These are phyloP conservation scores for Drosophila parabipectinata DNA, from an alignment of 1,140 invertebrate genomes.

Conservation along the genomic window DNA sequence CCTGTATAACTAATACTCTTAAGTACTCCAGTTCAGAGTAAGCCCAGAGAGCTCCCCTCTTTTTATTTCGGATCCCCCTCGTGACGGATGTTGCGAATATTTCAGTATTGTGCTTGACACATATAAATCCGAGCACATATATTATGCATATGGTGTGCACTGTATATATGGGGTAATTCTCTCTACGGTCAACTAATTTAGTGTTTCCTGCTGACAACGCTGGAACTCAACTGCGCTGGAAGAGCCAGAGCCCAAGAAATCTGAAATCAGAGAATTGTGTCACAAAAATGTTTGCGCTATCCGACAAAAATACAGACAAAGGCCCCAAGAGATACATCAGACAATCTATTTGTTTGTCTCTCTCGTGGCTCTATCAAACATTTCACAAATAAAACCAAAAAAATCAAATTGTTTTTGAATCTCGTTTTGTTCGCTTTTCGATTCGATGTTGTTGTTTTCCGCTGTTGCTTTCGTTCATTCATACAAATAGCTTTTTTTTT, in stretches of 20 bases:
- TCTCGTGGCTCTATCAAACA: slow-evolving; percentile 47
- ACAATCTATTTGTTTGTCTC: slow-evolving; percentile 39
- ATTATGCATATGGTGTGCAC: slow-evolving; percentile 21
- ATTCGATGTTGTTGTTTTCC: slow-evolving; percentile 16
- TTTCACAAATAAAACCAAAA: slow-evolving; percentile 44
- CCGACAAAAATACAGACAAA: slow-evolving; percentile 3
- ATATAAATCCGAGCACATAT: slow-evolving; percentile 31
- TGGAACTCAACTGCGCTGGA: slow-evolving; percentile 18
- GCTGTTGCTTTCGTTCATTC: slow-evolving; percentile 53
- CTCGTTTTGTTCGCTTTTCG: slow-evolving; percentile 46
- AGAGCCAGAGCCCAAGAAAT: slow-evolving; percentile 12
- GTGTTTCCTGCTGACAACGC: slow-evolving; percentile 79
- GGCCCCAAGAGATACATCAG: slow-evolving; percentile 27
- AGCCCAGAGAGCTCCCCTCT: neutral
- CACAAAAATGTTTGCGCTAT: slow-evolving; percentile 50
- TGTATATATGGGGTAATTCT: slow-evolving; percentile 64
- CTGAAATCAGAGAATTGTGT: slow-evolving; percentile 55
- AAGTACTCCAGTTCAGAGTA: neutral
- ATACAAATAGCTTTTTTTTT: slow-evolving; percentile 44
- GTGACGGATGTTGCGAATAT: slow-evolving; percentile 75
- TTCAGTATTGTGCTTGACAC: slow-evolving; percentile 46
- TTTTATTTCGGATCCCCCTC: slow-evolving; percentile 12
- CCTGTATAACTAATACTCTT: neutral
- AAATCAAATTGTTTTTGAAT: slow-evolving; percentile 49
- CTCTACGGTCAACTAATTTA: slow-evolving; percentile 77